phyloP scores from a whole-genome alignment of 2,888 invertebrate genomes.

The Zelleria hepariella region DNA sequence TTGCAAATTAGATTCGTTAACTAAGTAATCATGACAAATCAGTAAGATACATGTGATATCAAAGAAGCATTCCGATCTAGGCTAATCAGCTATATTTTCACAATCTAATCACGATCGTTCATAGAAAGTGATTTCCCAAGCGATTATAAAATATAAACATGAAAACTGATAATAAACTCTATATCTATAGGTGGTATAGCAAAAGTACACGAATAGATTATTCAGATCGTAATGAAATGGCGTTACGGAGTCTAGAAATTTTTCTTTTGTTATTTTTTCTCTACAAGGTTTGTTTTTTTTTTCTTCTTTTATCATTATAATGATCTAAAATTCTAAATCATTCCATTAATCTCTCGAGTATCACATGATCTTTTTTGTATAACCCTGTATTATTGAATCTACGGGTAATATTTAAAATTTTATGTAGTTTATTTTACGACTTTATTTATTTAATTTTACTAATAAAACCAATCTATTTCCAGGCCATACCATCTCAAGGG shows the following conservation, averaged over 20 bases:
- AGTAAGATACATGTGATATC: too few relatives aligned
- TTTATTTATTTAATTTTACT: not conserved
- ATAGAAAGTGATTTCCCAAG: not conserved
- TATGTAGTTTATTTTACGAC: not conserved
- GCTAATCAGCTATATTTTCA: not conserved
- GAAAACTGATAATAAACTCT: not conserved
- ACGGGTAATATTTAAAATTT: too few relatives aligned
- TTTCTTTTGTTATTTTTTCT: not conserved
- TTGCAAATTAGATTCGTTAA: too few relatives aligned
- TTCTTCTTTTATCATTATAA: not conserved
- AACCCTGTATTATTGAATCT: too few relatives aligned
- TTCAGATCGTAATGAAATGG: not conserved
- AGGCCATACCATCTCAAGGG: not conserved
- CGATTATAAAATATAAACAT: not conserved
- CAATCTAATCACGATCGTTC: not conserved
- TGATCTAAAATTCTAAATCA: too few relatives aligned
- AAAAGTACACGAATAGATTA: not conserved
- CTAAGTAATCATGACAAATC: too few relatives aligned
- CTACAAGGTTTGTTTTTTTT: not conserved
- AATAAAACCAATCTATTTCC: not conserved
- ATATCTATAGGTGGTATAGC: not conserved
- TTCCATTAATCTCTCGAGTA: too few relatives aligned
- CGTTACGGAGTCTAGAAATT: not conserved
- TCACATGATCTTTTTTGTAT: too few relatives aligned
- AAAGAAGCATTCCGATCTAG: not conserved